These are phyloP conservation scores for Epinotia bilunana DNA, from an alignment of 2,888 invertebrate genomes.

Conservation along the genomic window DNA sequence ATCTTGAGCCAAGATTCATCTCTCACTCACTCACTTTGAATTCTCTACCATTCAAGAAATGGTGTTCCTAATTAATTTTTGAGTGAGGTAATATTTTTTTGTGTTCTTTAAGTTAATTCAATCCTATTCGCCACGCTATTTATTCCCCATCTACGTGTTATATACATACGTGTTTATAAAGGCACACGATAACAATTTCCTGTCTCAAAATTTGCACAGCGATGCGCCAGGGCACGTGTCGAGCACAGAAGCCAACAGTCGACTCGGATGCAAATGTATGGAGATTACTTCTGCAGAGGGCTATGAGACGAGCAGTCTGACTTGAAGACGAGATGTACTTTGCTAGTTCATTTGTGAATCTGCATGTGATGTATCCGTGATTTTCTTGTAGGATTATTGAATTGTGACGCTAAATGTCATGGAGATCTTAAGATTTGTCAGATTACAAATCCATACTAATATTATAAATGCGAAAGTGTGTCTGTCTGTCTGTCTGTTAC, in stretches of 20 bases:
- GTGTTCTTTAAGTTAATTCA: too few relatives aligned
- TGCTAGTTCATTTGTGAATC: constrained; percentile 14
- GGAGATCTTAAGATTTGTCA: neutral
- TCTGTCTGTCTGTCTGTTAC: too few relatives aligned
- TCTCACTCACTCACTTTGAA: too few relatives aligned
- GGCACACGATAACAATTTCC: constrained; percentile 21
- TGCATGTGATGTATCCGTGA: constrained; percentile 11
- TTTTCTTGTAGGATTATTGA: neutral
- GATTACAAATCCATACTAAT: too few relatives aligned
- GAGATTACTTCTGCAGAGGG: constrained; percentile 25
- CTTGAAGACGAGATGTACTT: constrained; percentile 22
- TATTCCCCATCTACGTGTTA: neutral
- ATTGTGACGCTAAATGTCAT: neutral
- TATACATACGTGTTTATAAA: neutral
- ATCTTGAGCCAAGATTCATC: too few relatives aligned
- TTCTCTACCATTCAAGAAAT: too few relatives aligned
- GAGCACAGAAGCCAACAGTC: constrained; percentile 20
- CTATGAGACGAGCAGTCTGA: constrained; percentile 23
- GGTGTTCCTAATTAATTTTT: too few relatives aligned
- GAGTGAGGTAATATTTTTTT: too few relatives aligned
- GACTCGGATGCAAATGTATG: constrained; percentile 31
- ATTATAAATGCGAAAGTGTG: too few relatives aligned
- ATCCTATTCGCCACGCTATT: neutral
- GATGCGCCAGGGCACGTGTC: constrained; percentile 12
- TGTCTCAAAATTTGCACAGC: constrained; percentile 4